These are phyloP conservation scores for Alosa alosa DNA, from an alignment of 2,113 vertebrate species.

Conservation along the genomic window DNA sequence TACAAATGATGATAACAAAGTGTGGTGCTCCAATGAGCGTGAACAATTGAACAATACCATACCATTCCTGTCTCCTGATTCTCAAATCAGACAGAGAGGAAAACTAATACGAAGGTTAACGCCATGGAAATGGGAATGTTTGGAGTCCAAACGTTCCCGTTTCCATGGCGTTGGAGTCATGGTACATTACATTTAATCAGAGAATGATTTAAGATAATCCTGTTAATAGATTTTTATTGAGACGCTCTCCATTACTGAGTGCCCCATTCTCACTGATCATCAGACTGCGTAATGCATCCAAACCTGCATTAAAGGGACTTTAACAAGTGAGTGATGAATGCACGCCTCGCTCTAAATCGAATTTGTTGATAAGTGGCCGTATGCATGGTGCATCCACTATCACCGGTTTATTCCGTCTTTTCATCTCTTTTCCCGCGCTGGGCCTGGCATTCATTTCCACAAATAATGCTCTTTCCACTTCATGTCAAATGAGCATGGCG, in stretches of 20 bases:
- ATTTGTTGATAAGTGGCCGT: constrained; percentile 10
- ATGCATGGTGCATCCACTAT: neutral
- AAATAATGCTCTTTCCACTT: constrained; percentile 34
- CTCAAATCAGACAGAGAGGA: neutral
- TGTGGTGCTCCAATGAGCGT: neutral
- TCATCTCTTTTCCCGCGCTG: neutral
- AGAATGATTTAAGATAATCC: constrained; percentile 13
- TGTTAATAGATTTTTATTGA: constrained; percentile 10
- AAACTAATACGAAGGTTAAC: neutral
- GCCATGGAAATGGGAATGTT: neutral
- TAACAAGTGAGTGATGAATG: constrained; percentile 12
- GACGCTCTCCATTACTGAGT: neutral
- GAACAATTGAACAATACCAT: neutral
- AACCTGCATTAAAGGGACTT: neutral
- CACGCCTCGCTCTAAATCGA: neutral
- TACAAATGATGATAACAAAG: neutral
- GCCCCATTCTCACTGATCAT: neutral
- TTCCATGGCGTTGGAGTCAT: neutral
- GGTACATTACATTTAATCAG: constrained; percentile 16
- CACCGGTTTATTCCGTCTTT: neutral
- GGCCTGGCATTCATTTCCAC: constrained; percentile 24
- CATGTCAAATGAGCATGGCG: constrained; percentile 35
- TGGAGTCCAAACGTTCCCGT: too few species aligned
- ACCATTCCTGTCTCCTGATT: neutral
- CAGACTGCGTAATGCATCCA: constrained; percentile 12